Percentiles rank a stretch among this genome's conserved stretches.
These are phyloP conservation scores for Ariolimax columbianus DNA, from an alignment of 2,888 invertebrate genomes.

Conservation along the genomic window DNA sequence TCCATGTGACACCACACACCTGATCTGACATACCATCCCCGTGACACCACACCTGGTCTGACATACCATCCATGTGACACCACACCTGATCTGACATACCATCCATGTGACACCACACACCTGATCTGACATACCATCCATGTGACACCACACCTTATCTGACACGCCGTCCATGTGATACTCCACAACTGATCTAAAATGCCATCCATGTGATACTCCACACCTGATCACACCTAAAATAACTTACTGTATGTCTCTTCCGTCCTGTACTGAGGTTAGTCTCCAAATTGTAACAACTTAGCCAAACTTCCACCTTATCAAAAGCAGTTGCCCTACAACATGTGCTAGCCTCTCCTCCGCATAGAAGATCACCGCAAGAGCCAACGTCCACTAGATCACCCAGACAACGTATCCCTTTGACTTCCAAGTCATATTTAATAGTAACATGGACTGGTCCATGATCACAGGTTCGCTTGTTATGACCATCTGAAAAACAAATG, in stretches of 20 bases:
- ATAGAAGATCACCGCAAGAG: slow-evolving; percentile 21
- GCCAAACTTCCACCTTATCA: slow-evolving; percentile 2
- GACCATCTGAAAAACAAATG: not conserved
- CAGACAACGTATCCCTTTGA: not conserved
- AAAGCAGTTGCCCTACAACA: slow-evolving; percentile 26
- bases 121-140: too few species aligned
- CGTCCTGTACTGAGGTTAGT: not conserved
- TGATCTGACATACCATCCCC: too few species aligned
- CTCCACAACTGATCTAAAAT: too few species aligned
- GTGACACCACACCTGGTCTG: too few species aligned
- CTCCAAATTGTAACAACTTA: slow-evolving; percentile 7
- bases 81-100: too few species aligned
- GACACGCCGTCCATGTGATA: too few species aligned
- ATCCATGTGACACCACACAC: too few species aligned
- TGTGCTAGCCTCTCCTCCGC: slow-evolving; percentile 2
- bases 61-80: too few species aligned
- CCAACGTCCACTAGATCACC: not conserved
- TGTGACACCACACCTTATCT: too few species aligned
- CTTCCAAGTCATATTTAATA: not conserved
- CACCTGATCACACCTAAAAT: too few species aligned
- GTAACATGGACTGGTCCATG: not conserved
- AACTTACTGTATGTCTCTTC: not conserved
- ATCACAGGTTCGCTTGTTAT: not conserved
- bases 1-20: too few species aligned
- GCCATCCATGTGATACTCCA: too few species aligned